Evolutionary conservation across 2,797 vertebrate species (phyloP), one percentile per base, ranked within the genome.

Genomic region (Lacerta bilineata): DNA sequence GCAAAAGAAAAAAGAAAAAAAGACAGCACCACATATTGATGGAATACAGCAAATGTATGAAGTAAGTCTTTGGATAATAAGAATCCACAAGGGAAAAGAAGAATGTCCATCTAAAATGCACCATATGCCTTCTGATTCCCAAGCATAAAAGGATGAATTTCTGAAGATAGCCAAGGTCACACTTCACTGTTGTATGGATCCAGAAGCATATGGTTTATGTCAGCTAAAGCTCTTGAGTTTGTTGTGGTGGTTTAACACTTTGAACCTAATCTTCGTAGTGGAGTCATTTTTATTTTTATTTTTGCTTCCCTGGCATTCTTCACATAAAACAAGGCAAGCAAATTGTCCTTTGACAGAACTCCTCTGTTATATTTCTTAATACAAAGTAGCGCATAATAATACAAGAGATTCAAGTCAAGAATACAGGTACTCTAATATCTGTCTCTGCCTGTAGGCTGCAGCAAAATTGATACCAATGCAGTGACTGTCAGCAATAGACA

Each of bases 141-240:
- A 77, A 71, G 64, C 75, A 88, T 84, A 79, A 88, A 83, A 78
- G 46, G 68, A 80, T 46, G 76, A 36, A 74, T 74, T 85, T 79
- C 77, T 66, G 11, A 39, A 80, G 76, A 59, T 61, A 50, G 46
- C 18, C 29, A 84, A 79, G 20, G 50, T 80, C 82, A 79, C 71
- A n/a, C 79, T 72, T 59, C 27, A 25, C 43, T 41, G n/a, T 74
- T 64, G 11, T 64, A 55, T 84, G 66, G 68, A 33, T 89, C 46
- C 41, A 80, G 46, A 88, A 72, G 9, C 83, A 85, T 66, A 85
- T 85, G 76, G 50, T 36, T 46, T 80, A 29, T 50, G 20, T 89
- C 77, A 84, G 13, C 27, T 61, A 61, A 64, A 84, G 69, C 27
- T 83, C 83, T 78, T 59, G 46, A 41, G 15, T 79, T 27, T 75